phyloP scores from a whole-genome alignment of 2,113 vertebrate species.

The Verasper variegatus region DNA sequence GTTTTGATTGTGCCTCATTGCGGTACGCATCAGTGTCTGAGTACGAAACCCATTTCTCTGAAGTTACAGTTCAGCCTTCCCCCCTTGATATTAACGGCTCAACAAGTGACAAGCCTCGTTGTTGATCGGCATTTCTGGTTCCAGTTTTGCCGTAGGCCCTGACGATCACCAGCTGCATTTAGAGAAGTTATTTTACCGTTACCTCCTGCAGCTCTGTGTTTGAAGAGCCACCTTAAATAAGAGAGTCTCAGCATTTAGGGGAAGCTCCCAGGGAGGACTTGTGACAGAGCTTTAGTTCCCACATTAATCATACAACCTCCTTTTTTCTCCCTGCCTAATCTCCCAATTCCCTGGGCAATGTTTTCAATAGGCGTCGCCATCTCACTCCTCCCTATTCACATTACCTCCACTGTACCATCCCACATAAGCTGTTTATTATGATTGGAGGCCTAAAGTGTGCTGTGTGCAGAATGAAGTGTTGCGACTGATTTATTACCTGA shows the following conservation, averaged over 20 bases:
- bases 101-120: no score
- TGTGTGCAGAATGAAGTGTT: conserved; percentile 33
- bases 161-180: not conserved
- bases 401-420: conserved; percentile 5
- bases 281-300: not conserved
- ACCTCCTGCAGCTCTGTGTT: not conserved
- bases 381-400: not conserved
- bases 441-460: conserved; percentile 15
- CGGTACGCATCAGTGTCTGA: not conserved
- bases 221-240: not conserved
- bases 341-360: not conserved
- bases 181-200: not conserved
- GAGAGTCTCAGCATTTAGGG: not conserved
- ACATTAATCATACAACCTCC: not conserved
- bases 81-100: no score
- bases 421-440: conserved; percentile 52
- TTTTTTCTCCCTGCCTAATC: not conserved
- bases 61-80: not conserved
- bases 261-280: not conserved
- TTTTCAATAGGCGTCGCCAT: not conserved
- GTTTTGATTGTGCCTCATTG: not conserved
- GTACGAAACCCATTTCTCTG: not conserved
- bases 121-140: not conserved
- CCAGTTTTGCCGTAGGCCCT: not conserved
- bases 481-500: conserved; percentile 67